A percentile compares a stretch with the other conserved stretches of the same genome.
Conservation (phyloP, 1,140 invertebrate species). For the Drosophila obscura region DNA sequence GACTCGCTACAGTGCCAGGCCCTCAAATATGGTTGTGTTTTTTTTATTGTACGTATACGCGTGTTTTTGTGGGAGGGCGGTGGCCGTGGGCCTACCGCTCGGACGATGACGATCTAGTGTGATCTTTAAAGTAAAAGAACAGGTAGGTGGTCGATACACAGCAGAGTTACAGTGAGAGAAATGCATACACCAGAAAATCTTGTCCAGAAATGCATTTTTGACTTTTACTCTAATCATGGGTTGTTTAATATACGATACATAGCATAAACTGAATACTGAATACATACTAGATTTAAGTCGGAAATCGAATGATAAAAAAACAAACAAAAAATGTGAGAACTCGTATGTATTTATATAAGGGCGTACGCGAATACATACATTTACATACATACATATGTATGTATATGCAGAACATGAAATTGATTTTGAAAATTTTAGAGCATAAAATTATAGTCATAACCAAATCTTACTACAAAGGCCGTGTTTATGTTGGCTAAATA, state of each 20-base stretch:
- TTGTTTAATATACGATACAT: conserved; percentile 76
- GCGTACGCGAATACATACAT: conserved; percentile 45
- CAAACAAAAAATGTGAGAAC: conserved; percentile 10
- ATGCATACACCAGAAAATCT: conserved; percentile 73
- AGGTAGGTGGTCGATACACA: conserved; percentile 12
- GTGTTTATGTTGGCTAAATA: conserved; percentile 58
- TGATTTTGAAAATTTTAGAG: conserved; percentile 58
- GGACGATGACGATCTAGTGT: conserved; percentile 67
- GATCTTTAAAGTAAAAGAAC: background rate
- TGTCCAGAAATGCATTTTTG: conserved; percentile 81
- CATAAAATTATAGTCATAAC: conserved; percentile 49
- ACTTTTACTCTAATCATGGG: conserved; percentile 83
- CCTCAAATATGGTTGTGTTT: conserved; percentile 77
- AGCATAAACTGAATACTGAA: conserved; percentile 67
- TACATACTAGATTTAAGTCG: conserved; percentile 49
- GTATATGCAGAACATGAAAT: conserved; percentile 30
- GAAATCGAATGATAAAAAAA: conserved; percentile 32
- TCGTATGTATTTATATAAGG: conserved; percentile 48
- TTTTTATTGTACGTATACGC: conserved; percentile 59
- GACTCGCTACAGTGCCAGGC: conserved; percentile 42
- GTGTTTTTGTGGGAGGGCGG: conserved; percentile 17
- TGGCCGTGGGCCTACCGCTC: conserved; percentile 26
- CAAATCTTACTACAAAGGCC: conserved; percentile 58
- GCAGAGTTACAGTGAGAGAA: conserved; percentile 34
- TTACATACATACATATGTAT: background rate